Evolutionary conservation across 2,888 invertebrate species (phyloP), one percentile per base, ranked within the genome.

Genomic region (Latrodectus hesperus): DNA sequence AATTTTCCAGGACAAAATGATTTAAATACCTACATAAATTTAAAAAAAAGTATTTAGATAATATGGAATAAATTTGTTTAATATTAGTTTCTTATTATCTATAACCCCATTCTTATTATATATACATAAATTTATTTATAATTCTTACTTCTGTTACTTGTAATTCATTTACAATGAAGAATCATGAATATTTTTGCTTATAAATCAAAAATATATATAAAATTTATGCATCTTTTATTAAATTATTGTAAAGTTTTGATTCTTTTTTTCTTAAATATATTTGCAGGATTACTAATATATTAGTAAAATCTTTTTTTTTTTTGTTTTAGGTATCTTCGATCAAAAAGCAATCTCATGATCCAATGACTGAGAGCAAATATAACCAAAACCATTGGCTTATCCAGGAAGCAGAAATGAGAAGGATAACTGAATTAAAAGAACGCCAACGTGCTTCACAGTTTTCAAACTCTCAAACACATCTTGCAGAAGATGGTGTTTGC

Each of bases 391-490:
- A 98, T 92, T 98, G 98, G 98, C 94, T 98, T n/a, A 95, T 97
- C 0, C 93, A 97, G 95, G 98, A 98, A 92, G 97, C 98, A 0
- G 98, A 98, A 92, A 95, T 97, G 91, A 94, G 97, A 51, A 94
- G 97, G 38, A 89, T 89, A 22, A 53, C 82, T 26, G 89, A 89
- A 77, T 77, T 89, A 51, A 87, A 90, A 60, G 86, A 89, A 65
- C 84, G 89, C n/a, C 85, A 84, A 60, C 70, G 52, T 16, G 53
- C 72, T 17, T 49, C n/a, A 22, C 73, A 73, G 38, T 68, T 76
- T 64, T 64, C 68, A 10, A 68, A 51, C 81, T 67, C 82, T 82
- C 87, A 82, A 78, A 64, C 87, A 16, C 87, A 87, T 87, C 87
- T 78, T 70, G 73, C 78, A 74, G 77, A 77, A 87, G 87, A 87